Conservation (phyloP, 2,797 vertebrate genomes). For the Smutsia gigantea region DNA sequence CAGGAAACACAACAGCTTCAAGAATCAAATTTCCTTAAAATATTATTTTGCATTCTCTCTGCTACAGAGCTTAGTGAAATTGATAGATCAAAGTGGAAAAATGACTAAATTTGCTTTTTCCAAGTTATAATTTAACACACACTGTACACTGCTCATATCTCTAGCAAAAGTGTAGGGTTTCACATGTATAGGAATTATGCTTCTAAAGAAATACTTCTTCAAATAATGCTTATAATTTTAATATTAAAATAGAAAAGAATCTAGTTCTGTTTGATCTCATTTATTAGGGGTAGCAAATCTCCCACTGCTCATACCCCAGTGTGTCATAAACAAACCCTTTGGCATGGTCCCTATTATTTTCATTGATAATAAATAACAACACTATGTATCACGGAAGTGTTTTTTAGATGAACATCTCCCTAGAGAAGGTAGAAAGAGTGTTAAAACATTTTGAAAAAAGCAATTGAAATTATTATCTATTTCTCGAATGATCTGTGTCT, state of each 20-base stretch:
- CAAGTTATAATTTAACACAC: accelerated
- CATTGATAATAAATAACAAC: background rate
- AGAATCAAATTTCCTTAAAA: slow-evolving; percentile 81
- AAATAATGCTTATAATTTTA: background rate
- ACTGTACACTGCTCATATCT: accelerated
- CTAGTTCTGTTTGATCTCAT: background rate
- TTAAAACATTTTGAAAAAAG: background rate
- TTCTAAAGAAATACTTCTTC: background rate
- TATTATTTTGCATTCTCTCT: slow-evolving; percentile 76
- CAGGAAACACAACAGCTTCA: slow-evolving; percentile 60
- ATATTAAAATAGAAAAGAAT: background rate
- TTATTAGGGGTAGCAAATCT: accelerated
- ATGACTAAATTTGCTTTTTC: background rate
- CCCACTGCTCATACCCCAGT: accelerated
- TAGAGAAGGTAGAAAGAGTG: background rate
- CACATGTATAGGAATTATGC: background rate
- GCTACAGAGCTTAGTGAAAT: slow-evolving; percentile 24
- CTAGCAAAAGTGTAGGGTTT: background rate
- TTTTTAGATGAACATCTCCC: background rate
- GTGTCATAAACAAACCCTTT: accelerated
- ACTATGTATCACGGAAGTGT: background rate
- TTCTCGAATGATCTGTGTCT: background rate
- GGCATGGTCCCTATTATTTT: background rate
- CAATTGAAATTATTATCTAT: background rate
- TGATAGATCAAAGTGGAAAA: slow-evolving; percentile 45